Evolutionary conservation across 2,888 invertebrate species (phyloP).

Genomic region (Xanthorhoe designata): DNA sequence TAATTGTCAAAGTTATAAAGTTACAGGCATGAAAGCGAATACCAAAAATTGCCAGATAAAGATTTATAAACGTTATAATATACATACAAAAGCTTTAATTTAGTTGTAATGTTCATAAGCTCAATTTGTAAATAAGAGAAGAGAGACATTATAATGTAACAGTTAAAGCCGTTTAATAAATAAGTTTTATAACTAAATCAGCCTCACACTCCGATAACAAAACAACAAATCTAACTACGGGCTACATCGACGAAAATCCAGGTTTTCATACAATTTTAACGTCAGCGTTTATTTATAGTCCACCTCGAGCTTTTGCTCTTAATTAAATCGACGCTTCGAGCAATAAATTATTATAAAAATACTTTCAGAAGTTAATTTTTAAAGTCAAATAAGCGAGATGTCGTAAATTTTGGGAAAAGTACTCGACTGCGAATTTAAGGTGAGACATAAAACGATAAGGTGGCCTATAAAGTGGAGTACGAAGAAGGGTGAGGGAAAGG

Average conservation of each 20-base stretch:
- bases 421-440: conserved; percentile 52
- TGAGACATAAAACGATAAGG: conserved; percentile 63
- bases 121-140: conserved; percentile 35
- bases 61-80: conserved; percentile 39
- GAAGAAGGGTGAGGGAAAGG: conserved; percentile 50
- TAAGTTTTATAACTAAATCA: conserved; percentile 47
- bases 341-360: conserved; percentile 38
- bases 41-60: conserved; percentile 28
- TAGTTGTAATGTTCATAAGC: conserved; percentile 39
- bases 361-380: conserved; percentile 27
- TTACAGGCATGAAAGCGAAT: conserved; percentile 37
- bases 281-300: conserved; percentile 53
- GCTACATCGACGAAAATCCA: conserved; percentile 52
- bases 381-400: conserved; percentile 43
- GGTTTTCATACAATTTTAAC: conserved; percentile 42
- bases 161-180: conserved; percentile 48
- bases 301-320: conserved; percentile 52
- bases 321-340: conserved; percentile 45
- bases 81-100: conserved; percentile 44
- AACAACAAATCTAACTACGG: conserved; percentile 57
- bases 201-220: conserved; percentile 47
- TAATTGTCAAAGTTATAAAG: conserved; percentile 30
- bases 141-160: conserved; percentile 46
- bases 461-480: conserved; percentile 55
- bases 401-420: conserved; percentile 42